Base-by-base conservation (phyloP, 2,888 invertebrate genomes). In the Busseola fusca region DNA sequence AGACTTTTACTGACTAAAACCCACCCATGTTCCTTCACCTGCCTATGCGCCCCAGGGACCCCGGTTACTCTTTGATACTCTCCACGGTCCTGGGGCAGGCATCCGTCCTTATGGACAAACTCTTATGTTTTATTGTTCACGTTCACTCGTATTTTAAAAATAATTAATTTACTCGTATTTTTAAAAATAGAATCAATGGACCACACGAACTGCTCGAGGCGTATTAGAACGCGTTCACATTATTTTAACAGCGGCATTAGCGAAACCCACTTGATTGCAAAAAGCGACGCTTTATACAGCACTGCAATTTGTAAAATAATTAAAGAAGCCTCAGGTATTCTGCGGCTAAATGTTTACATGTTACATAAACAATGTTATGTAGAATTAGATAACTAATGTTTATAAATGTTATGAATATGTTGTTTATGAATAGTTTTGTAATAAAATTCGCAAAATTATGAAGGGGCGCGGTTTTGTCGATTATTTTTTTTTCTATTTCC, bases 261-360 rank as follows among this genome's bases (percentile, higher is more conserved):
- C 10, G 14, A 45, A 66, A 62, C 67, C 59, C 62, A 73, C 62
- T 69, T 76, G 64, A 80, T 74, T 80, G 74, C 68, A 83, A 83
- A 82, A 72, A 74, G 74, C 69, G 59, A 25, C 45, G 56, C 40
- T 64, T 64, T 69, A 65, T 68, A 83, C 45, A 77, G 74, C 42
- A 71, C 42, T 67, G 81, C 77, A 65, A 71, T 83, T 83, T 84
- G 63, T 79, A 84, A 76, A 78, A 80, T 76, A 79, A 84, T 82
- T 84, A 84, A 76, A 76, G 74, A 83, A 60, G 68, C 77, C 82
- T 65, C 60, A 65, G 74, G 83, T 77, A 70, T 79, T 75, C 65
- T 75, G 67, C n/a, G 58, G 52, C 50, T 65, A 56, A 27, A 69
- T 25, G 64, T 69, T 57, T 62, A 58, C 52, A 58, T 50, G 57